These are phyloP conservation scores for Xenops minutus DNA, from an alignment of 2,797 vertebrate species.

Conservation along the genomic window DNA sequence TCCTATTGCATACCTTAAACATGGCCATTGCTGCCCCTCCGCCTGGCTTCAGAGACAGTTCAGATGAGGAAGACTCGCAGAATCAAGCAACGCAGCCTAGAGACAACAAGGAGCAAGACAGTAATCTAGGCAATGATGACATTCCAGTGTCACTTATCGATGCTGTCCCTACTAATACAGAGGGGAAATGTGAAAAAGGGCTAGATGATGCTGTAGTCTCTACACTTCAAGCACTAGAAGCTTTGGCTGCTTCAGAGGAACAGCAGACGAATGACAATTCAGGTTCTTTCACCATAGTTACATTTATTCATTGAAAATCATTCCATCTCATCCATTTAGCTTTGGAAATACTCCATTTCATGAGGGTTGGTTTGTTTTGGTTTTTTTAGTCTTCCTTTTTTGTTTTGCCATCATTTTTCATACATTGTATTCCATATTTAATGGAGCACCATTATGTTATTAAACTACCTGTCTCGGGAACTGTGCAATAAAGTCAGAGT, in stretches of 20 bases:
- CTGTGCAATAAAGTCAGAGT: conserved; percentile 75
- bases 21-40: conserved; percentile 97
- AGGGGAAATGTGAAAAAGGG: conserved; percentile 82
- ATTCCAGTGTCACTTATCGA: conserved; percentile 98
- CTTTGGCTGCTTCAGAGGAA: conserved; percentile 94
- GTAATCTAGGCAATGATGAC: conserved; percentile 77
- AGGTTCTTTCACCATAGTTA: conserved; percentile 99
- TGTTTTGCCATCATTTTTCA: conserved; percentile 56
- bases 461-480: conserved; percentile 59
- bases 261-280: conserved; percentile 94
- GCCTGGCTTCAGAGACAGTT: conserved; percentile 97
- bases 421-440: conserved; percentile 64
- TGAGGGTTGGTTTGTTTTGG: conserved; percentile 44
- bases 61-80: conserved; percentile 92
- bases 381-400: background rate
- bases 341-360: conserved; percentile 73
- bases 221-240: conserved; percentile 92
- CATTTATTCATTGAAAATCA: conserved; percentile 92
- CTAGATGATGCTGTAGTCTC: conserved; percentile 89
- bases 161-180: conserved; percentile 87
- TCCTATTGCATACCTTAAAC: conserved; percentile 93
- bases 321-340: conserved; percentile 81
- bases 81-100: conserved; percentile 78
- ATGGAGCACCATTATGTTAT: conserved; percentile 54
- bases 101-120: conserved; percentile 68